A percentile compares a stretch with the other conserved stretches of the same genome.
phyloP scores from a whole-genome alignment of 1,140 invertebrate genomes.

The Diuraphis noxia region DNA sequence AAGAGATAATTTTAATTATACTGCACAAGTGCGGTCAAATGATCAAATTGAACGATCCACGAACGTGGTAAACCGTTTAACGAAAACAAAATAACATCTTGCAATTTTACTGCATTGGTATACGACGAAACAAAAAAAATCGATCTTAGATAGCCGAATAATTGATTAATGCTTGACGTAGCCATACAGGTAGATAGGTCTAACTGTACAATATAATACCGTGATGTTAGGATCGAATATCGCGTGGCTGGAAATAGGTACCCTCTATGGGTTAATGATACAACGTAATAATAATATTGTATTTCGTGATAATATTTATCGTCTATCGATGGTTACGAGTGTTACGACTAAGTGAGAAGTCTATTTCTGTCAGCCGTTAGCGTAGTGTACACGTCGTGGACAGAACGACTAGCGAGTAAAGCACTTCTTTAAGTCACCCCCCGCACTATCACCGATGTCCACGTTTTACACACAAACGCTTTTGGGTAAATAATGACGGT shows the following conservation, averaged over 20 bases:
- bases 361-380: background rate
- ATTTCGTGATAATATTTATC: background rate
- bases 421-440: no score
- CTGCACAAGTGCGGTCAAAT: background rate
- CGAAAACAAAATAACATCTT: no score
- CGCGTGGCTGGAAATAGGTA: background rate
- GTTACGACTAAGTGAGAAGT: no score
- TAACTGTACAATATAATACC: background rate
- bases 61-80: no score
- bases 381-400: background rate
- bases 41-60: background rate
- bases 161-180: no score
- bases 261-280: background rate
- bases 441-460: background rate
- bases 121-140: background rate
- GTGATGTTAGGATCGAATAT: background rate
- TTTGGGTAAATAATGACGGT: background rate
- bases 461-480: background rate
- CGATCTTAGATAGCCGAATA: background rate
- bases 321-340: background rate
- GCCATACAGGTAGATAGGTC: no score
- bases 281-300: background rate
- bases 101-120: background rate
- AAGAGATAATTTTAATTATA: background rate
- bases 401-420: no score